Percentiles rank a stretch among this genome's conserved stretches.
phyloP scores from a whole-genome alignment of 92 coral and sea anemone genomes.

The Blastomussa wellsi region DNA sequence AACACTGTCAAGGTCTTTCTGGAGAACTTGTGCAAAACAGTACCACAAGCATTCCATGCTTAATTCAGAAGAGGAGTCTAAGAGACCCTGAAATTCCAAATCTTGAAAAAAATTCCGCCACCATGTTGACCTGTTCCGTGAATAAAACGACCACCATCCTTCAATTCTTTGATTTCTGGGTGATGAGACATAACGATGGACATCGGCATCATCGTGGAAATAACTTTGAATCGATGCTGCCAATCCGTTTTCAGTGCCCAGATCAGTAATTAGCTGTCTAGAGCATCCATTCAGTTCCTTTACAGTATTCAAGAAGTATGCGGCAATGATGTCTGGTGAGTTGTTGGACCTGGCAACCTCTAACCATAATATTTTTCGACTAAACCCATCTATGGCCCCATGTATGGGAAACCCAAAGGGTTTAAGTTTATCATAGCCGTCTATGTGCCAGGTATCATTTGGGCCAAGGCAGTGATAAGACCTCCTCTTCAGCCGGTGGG shows the following conservation, averaged over 20 bases:
- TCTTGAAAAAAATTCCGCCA: conserved; percentile 59
- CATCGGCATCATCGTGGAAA: conserved; percentile 60
- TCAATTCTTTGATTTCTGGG: conserved; percentile 64
- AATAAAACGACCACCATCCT: conserved; percentile 73
- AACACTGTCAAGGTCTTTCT: conserved; percentile 51
- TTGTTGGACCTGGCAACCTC: conserved; percentile 53
- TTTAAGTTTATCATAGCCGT: conserved; percentile 58
- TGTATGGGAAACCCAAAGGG: conserved; percentile 53
- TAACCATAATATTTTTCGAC: conserved; percentile 58
- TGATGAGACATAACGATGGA: conserved; percentile 68
- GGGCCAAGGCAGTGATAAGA: conserved; percentile 43
- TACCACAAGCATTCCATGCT: conserved; percentile 66
- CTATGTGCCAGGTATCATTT: conserved; percentile 52
- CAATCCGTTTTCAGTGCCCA: conserved; percentile 65
- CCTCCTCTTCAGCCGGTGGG: conserved; percentile 60
- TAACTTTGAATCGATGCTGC: conserved; percentile 57
- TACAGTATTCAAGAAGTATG: conserved; percentile 42
- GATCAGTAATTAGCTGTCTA: conserved; percentile 60
- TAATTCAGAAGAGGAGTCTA: conserved; percentile 55
- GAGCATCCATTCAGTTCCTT: conserved; percentile 59
- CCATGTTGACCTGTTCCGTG: conserved; percentile 54
- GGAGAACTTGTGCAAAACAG: conserved; percentile 58
- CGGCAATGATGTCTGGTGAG: conserved; percentile 64
- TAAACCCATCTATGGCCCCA: conserved; percentile 51
- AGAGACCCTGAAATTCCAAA: conserved; percentile 51